phyloP scores from a whole-genome alignment of 2,797 vertebrate genomes.

The Phalanger gymnotis region DNA sequence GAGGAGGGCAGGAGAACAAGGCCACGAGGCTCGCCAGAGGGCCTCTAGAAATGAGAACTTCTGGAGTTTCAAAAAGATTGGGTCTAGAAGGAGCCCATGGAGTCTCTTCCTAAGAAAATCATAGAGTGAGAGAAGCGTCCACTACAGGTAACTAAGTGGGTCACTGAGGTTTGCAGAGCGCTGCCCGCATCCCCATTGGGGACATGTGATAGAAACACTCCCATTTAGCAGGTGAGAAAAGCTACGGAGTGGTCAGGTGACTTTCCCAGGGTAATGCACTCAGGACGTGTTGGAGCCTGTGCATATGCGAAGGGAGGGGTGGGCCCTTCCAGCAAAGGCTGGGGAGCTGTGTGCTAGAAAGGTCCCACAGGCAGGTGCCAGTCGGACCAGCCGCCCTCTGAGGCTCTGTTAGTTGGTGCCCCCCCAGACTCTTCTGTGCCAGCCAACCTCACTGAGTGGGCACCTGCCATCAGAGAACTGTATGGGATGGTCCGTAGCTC shows the following conservation, averaged over 20 bases:
- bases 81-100: background rate
- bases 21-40: no score
- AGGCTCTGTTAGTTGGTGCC: background rate
- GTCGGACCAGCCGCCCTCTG: background rate
- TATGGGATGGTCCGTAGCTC: background rate
- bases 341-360: background rate
- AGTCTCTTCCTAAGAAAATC: background rate
- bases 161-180: background rate
- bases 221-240: background rate
- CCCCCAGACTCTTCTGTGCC: background rate
- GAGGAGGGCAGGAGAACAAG: no score
- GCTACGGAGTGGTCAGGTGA: background rate
- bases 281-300: rapidly evolving
- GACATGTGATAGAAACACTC: background rate
- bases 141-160: background rate
- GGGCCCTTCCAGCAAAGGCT: background rate
- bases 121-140: background rate
- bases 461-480: constrained; percentile 2
- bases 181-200: background rate
- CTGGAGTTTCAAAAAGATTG: no score
- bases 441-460: background rate
- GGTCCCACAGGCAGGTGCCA: background rate
- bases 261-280: background rate
- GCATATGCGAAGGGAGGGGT: rapidly evolving
- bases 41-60: no score